phyloP scores from a whole-genome alignment of 2,888 invertebrate genomes.

The Melieria picta region DNA sequence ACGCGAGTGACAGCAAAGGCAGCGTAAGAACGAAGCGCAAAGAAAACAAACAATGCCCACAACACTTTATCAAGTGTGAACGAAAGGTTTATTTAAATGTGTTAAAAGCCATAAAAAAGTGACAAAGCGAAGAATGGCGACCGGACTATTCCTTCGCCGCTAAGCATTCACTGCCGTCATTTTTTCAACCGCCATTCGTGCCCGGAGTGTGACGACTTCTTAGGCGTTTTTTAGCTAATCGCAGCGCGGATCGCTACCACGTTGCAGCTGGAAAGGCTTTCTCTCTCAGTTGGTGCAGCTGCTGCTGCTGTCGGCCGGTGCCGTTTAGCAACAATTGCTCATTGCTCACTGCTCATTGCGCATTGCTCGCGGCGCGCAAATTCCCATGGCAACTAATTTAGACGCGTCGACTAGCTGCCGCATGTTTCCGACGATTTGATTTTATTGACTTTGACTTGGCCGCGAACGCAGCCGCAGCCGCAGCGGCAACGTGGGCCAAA shows the following conservation, averaged over 20 bases:
- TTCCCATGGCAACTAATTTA: slow-evolving; percentile 29
- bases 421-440: slow-evolving; percentile 27
- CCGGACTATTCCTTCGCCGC: too few species aligned
- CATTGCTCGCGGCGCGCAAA: neutral
- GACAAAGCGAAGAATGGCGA: too few species aligned
- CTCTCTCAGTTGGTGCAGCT: neutral
- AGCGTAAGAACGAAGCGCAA: too few species aligned
- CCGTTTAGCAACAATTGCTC: too few species aligned
- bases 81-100: too few species aligned
- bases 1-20: too few species aligned
- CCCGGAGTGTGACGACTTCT: too few species aligned
- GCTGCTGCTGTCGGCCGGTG: neutral
- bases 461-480: slow-evolving; percentile 2
- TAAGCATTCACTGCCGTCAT: too few species aligned
- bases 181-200: too few species aligned
- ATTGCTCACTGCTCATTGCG: too few species aligned
- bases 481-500: slow-evolving; percentile 4
- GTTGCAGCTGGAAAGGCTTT: neutral
- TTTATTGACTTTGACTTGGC: slow-evolving; percentile 31
- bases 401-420: slow-evolving; percentile 7
- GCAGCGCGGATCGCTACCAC: neutral
- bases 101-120: too few species aligned
- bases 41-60: neutral
- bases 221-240: too few species aligned
- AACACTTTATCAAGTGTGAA: slow-evolving; percentile 5